Conservation (phyloP, 2,113 vertebrate species). For the Corapipo altera region DNA sequence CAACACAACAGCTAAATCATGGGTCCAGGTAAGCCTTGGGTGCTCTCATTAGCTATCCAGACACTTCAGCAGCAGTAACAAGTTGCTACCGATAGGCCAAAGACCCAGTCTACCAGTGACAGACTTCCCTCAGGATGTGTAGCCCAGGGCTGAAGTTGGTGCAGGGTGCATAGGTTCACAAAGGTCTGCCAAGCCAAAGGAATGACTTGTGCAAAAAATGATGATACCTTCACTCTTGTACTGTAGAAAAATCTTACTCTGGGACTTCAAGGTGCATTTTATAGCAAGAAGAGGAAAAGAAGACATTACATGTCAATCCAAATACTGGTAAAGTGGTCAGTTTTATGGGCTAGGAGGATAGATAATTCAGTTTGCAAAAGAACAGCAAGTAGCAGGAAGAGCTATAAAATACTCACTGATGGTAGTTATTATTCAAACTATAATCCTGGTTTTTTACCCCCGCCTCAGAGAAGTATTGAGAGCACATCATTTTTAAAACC, state of each 20-base stretch:
- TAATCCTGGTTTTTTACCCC: background rate
- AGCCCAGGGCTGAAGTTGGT: background rate
- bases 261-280: background rate
- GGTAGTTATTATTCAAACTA: background rate
- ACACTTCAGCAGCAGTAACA: background rate
- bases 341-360: background rate
- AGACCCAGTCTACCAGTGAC: background rate
- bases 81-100: background rate
- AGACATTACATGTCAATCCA: background rate
- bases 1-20: background rate
- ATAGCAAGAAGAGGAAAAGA: background rate
- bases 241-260: background rate
- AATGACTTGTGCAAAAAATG: background rate
- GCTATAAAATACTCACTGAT: background rate
- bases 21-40: background rate
- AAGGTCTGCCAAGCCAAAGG: background rate
- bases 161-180: accelerated
- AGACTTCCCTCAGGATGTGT: accelerated
- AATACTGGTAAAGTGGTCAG: background rate
- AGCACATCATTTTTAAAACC: background rate
- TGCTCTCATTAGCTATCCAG: background rate
- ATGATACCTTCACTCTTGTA: background rate
- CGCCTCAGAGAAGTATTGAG: background rate
- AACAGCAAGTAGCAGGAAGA: background rate
- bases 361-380: background rate